Base-by-base conservation (phyloP, 2,888 invertebrate genomes). In the Cataglyphis altisquamis region DNA sequence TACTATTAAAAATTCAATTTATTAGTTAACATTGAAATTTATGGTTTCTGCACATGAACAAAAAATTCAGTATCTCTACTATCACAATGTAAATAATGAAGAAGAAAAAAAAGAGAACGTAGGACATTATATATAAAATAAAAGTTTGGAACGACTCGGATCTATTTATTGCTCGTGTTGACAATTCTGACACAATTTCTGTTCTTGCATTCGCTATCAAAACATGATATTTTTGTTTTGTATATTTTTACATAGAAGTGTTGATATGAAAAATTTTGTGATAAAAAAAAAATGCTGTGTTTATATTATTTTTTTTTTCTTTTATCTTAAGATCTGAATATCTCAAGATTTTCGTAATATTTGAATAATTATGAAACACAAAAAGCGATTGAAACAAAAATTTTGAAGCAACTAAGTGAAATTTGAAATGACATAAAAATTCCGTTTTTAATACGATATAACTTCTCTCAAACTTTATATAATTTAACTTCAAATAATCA, bases 151-250 rank as follows among this genome's bases (percentile, higher is more conserved):
- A 5, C 3, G 25, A 72, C 18, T 60, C 29, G 15, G 12, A 63
- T 73, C 63, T 63, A 73, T 73, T 73, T 62, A 41, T 62, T 62
- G n/a, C 29, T 73, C 39, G n/a, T 41, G 5, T 45, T 63, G 73
- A 63, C 63, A 74, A 29, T n/a, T 45, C 2, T 15, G 32, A 62
- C n/a, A 57, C 39, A 68, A 36, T 45, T 10, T 32, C 3, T n/a
- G 15, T 74, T 74, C 10, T 45, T 45, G 41, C 25, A 73, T 41
- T 9, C 62, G 29, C 15, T n/a, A 74, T 32, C 5, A 41, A 32
- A 15, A 73, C 29, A 41, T 18, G 12, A 29, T 41, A 62, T 62
- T 73, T 15, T 62, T 52, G 6, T 63, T 60, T 15, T 45, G 15
- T 39, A 25, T 6, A 72, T 25, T 15, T 52, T 52, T 52, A n/a